Evolutionary conservation across 2,113 vertebrate genomes (phyloP).

Genomic region (Oxygymnocypris stewartii): DNA sequence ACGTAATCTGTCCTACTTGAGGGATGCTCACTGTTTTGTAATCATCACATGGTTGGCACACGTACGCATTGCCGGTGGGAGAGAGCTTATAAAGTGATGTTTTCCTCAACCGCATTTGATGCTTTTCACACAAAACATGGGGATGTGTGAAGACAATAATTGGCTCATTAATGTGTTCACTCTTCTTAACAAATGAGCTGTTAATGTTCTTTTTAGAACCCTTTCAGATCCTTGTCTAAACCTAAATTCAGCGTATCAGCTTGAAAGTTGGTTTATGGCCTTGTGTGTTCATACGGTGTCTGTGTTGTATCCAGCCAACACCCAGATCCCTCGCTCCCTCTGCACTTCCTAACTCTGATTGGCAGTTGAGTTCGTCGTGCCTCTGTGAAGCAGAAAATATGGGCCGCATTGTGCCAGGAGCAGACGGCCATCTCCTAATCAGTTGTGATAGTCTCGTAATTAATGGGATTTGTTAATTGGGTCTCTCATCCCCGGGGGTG

Average conservation of each 20-base stretch:
- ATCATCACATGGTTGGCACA: not conserved
- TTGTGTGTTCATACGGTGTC: not conserved
- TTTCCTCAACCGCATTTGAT: slow-evolving; percentile 4
- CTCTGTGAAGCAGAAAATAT: slow-evolving; percentile 65
- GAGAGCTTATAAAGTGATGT: not conserved
- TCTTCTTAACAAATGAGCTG: slow-evolving; percentile 29
- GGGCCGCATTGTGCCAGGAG: slow-evolving; percentile 63
- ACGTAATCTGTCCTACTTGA: not conserved
- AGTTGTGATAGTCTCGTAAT: slow-evolving; percentile 73
- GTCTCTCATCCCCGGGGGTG: slow-evolving; percentile 63
- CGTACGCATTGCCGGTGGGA: not conserved
- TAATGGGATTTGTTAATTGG: slow-evolving; percentile 77
- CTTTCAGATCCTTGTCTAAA: slow-evolving; percentile 10
- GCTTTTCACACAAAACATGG: slow-evolving; percentile 25
- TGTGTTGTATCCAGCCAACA: not conserved
- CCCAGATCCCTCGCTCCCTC: slow-evolving; percentile 19
- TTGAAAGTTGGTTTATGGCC: slow-evolving; percentile 20
- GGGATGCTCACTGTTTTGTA: slow-evolving; percentile 17
- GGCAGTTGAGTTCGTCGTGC: slow-evolving; percentile 55
- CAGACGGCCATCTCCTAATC: slow-evolving; percentile 70
- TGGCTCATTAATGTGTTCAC: slow-evolving; percentile 25
- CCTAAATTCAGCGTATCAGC: not conserved
- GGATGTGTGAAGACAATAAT: slow-evolving; percentile 33
- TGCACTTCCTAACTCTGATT: slow-evolving; percentile 54
- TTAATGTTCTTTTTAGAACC: slow-evolving; percentile 31